Percentiles rank a stretch among this genome's conserved stretches.
Evolutionary conservation across 2,888 invertebrate genomes (phyloP).

Genomic region (Malthinus flaveolus): DNA sequence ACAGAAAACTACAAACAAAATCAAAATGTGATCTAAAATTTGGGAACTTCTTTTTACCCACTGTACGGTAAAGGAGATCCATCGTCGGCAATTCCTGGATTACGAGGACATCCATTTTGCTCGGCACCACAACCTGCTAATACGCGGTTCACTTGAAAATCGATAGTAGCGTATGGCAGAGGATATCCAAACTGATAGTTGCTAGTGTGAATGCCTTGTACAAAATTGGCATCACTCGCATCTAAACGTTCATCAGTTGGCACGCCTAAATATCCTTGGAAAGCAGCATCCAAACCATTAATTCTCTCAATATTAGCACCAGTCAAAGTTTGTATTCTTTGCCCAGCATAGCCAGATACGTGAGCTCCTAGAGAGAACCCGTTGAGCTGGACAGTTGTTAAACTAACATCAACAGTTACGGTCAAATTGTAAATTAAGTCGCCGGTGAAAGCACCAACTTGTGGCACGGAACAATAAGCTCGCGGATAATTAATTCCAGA

Average conservation of each 20-base stretch:
- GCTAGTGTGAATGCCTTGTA: not conserved
- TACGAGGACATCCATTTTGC: not conserved
- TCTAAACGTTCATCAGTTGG: not conserved
- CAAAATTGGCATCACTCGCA: slow-evolving; percentile 1
- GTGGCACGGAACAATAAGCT: not conserved
- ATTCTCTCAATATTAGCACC: not conserved
- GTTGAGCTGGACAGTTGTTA: not conserved
- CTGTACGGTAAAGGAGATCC: not conserved
- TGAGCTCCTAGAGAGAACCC: not conserved
- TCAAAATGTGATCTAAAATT: not conserved
- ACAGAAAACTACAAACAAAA: not conserved
- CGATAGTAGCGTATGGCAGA: not conserved
- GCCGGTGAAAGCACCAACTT: not conserved
- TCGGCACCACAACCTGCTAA: not conserved
- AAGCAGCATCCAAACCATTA: not conserved
- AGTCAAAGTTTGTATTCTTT: not conserved
- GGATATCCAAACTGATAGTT: not conserved
- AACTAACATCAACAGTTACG: not conserved
- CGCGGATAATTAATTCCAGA: not conserved
- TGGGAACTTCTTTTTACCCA: not conserved
- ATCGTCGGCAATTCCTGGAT: not conserved
- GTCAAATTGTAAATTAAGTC: not conserved
- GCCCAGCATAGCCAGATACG: not conserved
- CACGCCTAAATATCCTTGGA: not conserved
- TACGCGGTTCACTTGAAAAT: not conserved